Conservation (phyloP, 2,113 vertebrate species). For the Ctenodactylus gundi region DNA sequence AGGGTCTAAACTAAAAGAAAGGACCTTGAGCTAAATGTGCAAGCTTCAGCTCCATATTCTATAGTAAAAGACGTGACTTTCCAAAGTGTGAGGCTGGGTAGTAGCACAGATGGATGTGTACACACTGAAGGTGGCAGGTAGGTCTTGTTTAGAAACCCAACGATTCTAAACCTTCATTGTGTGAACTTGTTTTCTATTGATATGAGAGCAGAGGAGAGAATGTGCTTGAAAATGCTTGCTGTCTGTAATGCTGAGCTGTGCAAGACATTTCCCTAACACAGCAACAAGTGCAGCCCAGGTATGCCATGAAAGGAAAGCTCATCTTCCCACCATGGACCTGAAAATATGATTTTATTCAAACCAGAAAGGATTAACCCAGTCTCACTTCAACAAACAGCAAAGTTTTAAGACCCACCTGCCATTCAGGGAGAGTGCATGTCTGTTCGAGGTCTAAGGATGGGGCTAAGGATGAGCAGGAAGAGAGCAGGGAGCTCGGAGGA, state of each 20-base stretch:
- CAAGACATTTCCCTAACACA: neutral
- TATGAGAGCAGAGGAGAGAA: neutral
- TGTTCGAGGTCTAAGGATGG: neutral
- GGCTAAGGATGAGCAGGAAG: neutral
- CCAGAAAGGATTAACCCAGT: neutral
- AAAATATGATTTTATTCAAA: conserved; percentile 10
- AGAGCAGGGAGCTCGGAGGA: neutral
- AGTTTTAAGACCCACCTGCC: neutral
- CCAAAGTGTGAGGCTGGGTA: neutral
- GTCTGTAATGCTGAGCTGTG: neutral
- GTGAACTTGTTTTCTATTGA: neutral
- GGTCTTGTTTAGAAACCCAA: neutral
- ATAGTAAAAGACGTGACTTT: neutral
- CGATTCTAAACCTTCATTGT: neutral
- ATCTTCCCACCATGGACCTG: neutral
- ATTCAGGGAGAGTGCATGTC: neutral
- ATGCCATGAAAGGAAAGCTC: neutral
- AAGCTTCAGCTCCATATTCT: too few relatives aligned
- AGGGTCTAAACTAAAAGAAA: neutral
- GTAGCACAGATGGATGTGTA: neutral
- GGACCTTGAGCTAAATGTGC: neutral
- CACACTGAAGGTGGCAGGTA: neutral
- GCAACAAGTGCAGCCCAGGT: neutral
- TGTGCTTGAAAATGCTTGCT: neutral
- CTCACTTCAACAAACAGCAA: neutral